Conservation (phyloP, 2,797 vertebrate species). For the Microctenopoma lineatum region DNA sequence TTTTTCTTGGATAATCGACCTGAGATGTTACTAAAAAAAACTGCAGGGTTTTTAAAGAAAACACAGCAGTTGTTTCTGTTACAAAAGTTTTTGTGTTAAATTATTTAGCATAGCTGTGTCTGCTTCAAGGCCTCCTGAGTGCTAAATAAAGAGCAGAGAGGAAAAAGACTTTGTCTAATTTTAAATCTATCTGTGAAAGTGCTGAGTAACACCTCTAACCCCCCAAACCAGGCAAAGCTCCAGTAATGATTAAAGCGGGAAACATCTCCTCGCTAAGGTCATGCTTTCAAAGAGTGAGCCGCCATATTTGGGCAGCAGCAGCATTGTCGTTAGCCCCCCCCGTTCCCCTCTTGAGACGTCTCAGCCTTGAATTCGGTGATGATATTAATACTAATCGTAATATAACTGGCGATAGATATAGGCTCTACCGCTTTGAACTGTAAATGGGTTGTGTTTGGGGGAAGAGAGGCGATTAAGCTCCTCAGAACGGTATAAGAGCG, state of each 20-base stretch:
- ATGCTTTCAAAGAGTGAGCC: conserved; percentile 65
- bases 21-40: background rate
- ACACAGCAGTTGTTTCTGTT: background rate
- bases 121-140: conserved; percentile 23
- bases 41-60: conserved; percentile 2
- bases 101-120: conserved; percentile 15
- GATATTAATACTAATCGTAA: conserved; percentile 85
- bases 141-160: conserved; percentile 12
- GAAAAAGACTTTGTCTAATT: conserved; percentile 36
- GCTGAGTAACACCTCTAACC: conserved; percentile 65
- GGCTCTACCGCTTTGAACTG: conserved; percentile 82
- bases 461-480: conserved; percentile 81
- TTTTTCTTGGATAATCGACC: background rate
- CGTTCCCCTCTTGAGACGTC: conserved; percentile 70
- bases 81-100: conserved; percentile 32
- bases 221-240: conserved; percentile 45
- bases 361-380: conserved; percentile 77
- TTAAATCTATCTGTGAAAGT: conserved; percentile 44
- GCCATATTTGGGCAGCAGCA: conserved; percentile 71
- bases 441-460: conserved; percentile 80
- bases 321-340: conserved; percentile 59
- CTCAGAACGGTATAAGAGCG: conserved; percentile 73
- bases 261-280: conserved; percentile 70
- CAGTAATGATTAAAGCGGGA: conserved; percentile 49
- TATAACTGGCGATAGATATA: conserved; percentile 76